Evolutionary conservation across 2,113 vertebrate genomes (phyloP).

Genomic region (Nycticorax nycticorax): DNA sequence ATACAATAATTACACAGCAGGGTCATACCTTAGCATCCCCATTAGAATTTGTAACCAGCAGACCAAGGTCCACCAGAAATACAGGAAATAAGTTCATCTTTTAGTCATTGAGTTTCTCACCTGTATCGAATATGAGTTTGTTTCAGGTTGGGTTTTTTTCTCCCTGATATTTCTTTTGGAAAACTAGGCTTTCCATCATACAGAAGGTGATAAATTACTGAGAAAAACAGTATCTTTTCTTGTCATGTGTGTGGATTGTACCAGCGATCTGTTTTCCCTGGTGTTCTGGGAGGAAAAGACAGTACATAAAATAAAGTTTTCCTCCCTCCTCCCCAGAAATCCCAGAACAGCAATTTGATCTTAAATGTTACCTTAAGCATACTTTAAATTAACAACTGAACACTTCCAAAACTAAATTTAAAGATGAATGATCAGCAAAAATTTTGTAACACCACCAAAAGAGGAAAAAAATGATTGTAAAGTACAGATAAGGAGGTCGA

Average conservation of each 20-base stretch:
- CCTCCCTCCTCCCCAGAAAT: neutral
- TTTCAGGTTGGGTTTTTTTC: neutral
- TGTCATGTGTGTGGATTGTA: slow-evolving; percentile 54
- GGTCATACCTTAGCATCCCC: slow-evolving; percentile 35
- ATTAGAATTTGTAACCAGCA: slow-evolving; percentile 25
- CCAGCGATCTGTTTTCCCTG: slow-evolving; percentile 34
- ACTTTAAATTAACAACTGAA: slow-evolving; percentile 44
- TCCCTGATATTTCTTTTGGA: slow-evolving; percentile 65
- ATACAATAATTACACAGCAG: slow-evolving; percentile 51
- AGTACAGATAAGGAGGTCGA: neutral
- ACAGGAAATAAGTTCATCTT: slow-evolving; percentile 29
- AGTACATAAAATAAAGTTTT: slow-evolving; percentile 42
- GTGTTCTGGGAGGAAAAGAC: slow-evolving; percentile 15
- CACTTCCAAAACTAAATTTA: slow-evolving; percentile 48
- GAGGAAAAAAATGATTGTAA: neutral
- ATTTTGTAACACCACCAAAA: neutral
- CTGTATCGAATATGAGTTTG: slow-evolving; percentile 38
- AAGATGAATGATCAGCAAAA: slow-evolving; percentile 47
- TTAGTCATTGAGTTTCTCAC: neutral
- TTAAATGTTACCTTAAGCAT: slow-evolving; percentile 42
- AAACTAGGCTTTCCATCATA: slow-evolving; percentile 72
- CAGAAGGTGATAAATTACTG: slow-evolving; percentile 70
- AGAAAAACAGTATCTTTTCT: slow-evolving; percentile 49
- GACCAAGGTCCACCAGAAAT: slow-evolving; percentile 39
- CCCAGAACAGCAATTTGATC: slow-evolving; percentile 31